These are phyloP conservation scores for Dromococcyx pavoninus DNA, from an alignment of 2,797 vertebrate species.

Conservation along the genomic window DNA sequence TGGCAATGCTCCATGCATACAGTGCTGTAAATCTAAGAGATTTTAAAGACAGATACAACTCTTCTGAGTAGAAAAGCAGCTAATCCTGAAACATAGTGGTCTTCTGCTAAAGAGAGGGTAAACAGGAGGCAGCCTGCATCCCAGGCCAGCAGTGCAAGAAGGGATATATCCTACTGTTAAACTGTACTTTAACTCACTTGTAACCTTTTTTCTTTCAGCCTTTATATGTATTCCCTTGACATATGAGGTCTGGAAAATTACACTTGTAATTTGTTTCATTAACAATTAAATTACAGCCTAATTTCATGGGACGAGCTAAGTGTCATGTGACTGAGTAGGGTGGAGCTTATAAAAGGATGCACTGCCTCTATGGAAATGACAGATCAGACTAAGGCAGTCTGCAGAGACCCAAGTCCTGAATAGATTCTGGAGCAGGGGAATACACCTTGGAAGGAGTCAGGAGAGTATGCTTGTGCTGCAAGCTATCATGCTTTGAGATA, in stretches of 20 bases:
- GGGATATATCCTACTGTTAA: background rate
- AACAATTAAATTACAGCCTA: background rate
- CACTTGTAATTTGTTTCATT: slow-evolving; percentile 11
- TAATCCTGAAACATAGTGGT: background rate
- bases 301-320: background rate
- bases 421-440: background rate
- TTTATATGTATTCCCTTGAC: slow-evolving; percentile 1
- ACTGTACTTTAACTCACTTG: background rate
- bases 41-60: background rate
- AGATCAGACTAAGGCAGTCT: background rate
- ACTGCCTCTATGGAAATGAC: background rate
- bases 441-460: background rate
- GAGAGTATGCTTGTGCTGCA: background rate
- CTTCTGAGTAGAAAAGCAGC: background rate
- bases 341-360: background rate
- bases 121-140: background rate
- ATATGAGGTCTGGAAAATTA: slow-evolving; percentile 5
- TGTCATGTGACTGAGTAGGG: background rate
- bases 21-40: background rate
- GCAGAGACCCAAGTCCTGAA: background rate
- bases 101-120: background rate
- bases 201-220: background rate
- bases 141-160: background rate
- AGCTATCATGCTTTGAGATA: background rate
- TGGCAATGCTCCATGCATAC: background rate